Percentiles rank a stretch among this genome's conserved stretches.
Conservation (phyloP, 2,797 vertebrate genomes). For the Brachyalestes nurse region DNA sequence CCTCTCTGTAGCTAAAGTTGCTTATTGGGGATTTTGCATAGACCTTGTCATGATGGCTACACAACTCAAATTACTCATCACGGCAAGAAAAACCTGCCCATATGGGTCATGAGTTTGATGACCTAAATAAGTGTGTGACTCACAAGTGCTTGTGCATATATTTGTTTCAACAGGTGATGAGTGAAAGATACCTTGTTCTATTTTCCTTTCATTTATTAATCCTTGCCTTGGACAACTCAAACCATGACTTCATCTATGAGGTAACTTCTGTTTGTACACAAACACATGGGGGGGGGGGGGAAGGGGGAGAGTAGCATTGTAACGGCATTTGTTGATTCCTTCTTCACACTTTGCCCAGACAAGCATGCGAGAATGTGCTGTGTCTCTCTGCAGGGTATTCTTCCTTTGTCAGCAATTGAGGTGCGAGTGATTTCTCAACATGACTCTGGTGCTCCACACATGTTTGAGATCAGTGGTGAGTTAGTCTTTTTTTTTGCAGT, state of each 20-base stretch:
- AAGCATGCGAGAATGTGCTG: neutral
- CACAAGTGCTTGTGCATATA: neutral
- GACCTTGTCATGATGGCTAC: neutral
- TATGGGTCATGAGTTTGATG: conserved; percentile 6
- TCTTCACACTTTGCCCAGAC: neutral
- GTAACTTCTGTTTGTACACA: conserved; percentile 60
- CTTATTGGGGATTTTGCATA: neutral
- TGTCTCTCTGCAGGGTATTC: conserved; percentile 75
- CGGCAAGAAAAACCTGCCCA: neutral
- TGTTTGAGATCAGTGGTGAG: conserved; percentile 84
- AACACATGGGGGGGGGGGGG: neutral
- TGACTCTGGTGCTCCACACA: conserved; percentile 65
- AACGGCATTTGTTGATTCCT: neutral
- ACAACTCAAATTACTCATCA: neutral
- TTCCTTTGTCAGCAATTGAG: conserved; percentile 83
- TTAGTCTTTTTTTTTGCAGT: conserved; percentile 18
- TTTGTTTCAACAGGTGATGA: conserved; percentile 71
- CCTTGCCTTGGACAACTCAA: conserved; percentile 78
- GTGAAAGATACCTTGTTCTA: conserved; percentile 80
- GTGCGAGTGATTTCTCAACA: conserved; percentile 61
- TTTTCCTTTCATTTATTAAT: conserved; percentile 85
- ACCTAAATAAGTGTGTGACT: neutral
- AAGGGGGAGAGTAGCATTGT: neutral
- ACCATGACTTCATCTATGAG: conserved; percentile 79
- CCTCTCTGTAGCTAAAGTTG: too few relatives aligned